Base-by-base conservation (phyloP, 2,888 invertebrate species). In the Mesochorus sp. region DNA sequence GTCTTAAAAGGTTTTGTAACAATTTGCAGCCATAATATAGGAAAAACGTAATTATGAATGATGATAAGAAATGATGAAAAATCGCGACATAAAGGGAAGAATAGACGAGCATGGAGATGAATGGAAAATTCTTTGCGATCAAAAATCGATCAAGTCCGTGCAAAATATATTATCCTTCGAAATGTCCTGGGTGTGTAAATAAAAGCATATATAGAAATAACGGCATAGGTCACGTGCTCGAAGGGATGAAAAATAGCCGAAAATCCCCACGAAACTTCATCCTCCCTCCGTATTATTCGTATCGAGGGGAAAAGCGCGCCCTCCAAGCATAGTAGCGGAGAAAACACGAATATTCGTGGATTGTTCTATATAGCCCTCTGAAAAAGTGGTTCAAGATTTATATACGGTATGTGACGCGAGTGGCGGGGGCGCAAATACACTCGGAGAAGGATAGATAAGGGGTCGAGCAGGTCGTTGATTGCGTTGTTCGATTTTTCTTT, bases 401-500 rank as follows among this genome's bases (percentile, higher is more conserved):
- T 8, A 3, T 6, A 31, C 5, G 31, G 5, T 12, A 8, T 12
- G 24, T 6, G 21, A 17, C 24, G 24, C 10, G 10, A 26, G 44
- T 3, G 44, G 44, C 17, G 28, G 44, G 31, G 6, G 24, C 47
- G n/a, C 10, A 51, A n/a, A 21, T 1, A 21, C 10, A 47, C 26
- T n/a, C n/a, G 49, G 5, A 3, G 26, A 51, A 51, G n/a, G 49
- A 51, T n/a, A n/a, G n/a, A n/a, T n/a, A 51, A 3, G 26, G 49
- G 49, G 24, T 51, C 24, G 12, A 51, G 26, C 12, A 14, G 24
- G 12, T 17, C 49, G 49, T 51, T 51, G 49, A 51, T 51, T 26
- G n/a, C n/a, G n/a, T n/a, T n/a, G 49, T n/a, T 26, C 24, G 5
- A 51, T 51, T 51, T 51, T 51, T 12, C 26, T 51, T 26, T 34